phyloP scores from a whole-genome alignment of 2,113 vertebrate genomes.

The Picathartes gymnocephalus region DNA sequence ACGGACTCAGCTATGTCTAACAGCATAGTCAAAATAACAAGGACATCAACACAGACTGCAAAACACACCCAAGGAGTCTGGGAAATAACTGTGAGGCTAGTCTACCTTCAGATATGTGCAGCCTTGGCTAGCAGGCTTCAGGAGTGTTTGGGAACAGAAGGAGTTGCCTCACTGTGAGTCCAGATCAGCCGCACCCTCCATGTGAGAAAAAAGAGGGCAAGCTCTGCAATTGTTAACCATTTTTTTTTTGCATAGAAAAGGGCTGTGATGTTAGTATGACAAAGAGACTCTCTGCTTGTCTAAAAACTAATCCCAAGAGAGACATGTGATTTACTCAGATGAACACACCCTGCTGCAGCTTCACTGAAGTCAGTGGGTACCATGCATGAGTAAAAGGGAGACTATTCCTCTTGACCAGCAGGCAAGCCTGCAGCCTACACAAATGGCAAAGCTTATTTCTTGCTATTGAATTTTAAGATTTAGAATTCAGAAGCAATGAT shows the following conservation, averaged over 20 bases:
- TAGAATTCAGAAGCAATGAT: not conserved
- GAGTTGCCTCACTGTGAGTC: not conserved
- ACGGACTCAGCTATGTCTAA: not conserved
- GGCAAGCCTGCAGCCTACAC: not conserved
- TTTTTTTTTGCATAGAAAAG: not conserved
- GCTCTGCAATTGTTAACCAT: not conserved
- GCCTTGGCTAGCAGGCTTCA: constrained; percentile 7
- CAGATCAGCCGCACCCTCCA: not conserved
- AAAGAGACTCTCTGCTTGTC: not conserved
- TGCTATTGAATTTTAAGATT: not conserved
- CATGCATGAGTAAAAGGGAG: not conserved
- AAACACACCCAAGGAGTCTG: not conserved
- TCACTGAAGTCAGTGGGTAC: not conserved
- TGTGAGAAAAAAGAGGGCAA: not conserved
- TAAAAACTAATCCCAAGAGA: not conserved
- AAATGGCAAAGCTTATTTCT: not conserved
- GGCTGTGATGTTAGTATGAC: not conserved
- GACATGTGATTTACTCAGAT: not conserved
- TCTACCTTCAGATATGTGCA: not conserved
- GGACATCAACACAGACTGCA: constrained; percentile 1
- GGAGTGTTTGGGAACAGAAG: not conserved
- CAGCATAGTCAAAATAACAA: not conserved
- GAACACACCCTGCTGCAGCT: not conserved
- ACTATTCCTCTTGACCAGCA: not conserved
- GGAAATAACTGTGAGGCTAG: not conserved